Evolutionary conservation across 2,113 vertebrate species (phyloP).

Genomic region (Poicephalus gulielmi): DNA sequence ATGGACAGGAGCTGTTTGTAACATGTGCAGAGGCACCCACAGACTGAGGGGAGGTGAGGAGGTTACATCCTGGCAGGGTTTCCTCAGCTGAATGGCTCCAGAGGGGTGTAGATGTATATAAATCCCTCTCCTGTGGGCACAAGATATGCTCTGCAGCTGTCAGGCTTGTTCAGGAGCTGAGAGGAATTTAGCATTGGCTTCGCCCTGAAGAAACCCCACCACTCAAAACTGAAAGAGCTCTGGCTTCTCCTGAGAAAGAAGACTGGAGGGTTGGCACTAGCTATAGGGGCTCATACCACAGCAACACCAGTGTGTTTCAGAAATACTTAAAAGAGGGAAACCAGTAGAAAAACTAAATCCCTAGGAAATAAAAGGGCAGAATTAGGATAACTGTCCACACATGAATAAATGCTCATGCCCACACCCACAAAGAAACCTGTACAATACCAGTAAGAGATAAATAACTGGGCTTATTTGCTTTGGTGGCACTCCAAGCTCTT

Average conservation of each 20-base stretch:
- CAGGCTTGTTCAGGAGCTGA: background rate
- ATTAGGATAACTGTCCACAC: background rate
- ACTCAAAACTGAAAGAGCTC: background rate
- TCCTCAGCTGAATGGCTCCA: background rate
- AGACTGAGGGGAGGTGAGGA: fast-evolving
- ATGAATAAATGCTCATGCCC: background rate
- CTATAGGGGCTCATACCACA: background rate
- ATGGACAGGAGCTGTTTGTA: background rate
- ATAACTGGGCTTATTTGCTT: background rate
- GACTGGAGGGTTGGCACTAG: background rate
- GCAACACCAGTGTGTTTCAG: background rate
- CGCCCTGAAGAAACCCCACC: fast-evolving
- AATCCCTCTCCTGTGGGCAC: background rate
- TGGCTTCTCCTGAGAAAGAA: background rate
- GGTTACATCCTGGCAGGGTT: background rate
- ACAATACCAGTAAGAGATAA: background rate
- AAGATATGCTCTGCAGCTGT: background rate
- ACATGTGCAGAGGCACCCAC: background rate
- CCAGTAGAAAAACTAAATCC: background rate
- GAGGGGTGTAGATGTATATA: background rate
- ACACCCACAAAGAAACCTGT: background rate
- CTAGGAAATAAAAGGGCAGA: background rate
- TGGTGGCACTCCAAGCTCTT: background rate
- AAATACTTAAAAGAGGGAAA: background rate
- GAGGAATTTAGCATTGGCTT: background rate